phyloP scores from a whole-genome alignment of 1,140 invertebrate species.

The Drosophila busckii region DNA sequence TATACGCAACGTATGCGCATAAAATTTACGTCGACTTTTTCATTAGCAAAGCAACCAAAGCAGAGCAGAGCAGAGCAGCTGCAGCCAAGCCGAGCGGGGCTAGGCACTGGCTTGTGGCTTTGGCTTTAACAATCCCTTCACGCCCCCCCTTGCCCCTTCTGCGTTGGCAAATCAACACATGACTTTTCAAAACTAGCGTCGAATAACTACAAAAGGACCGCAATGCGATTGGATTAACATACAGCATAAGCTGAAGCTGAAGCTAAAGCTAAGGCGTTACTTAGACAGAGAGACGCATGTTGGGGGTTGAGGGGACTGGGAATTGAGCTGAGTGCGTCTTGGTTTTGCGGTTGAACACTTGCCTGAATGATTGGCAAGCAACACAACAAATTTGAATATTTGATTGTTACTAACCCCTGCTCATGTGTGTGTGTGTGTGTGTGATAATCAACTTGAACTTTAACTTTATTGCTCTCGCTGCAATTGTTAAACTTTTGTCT shows the following conservation, averaged over 20 bases:
- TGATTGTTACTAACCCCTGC: too few species aligned
- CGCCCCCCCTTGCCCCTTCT: not conserved
- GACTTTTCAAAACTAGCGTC: constrained; percentile 20
- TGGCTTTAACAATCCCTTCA: too few species aligned
- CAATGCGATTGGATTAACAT: constrained; percentile 74
- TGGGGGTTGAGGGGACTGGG: not conserved
- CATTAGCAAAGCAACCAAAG: constrained; percentile 52
- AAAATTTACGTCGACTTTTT: constrained; percentile 43
- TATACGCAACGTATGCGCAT: constrained; percentile 12
- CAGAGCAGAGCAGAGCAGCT: constrained; percentile 4
- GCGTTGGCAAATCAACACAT: constrained; percentile 51
- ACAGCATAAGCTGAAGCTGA: constrained; percentile 35
- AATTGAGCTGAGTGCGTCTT: constrained; percentile 44
- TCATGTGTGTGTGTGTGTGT: too few species aligned
- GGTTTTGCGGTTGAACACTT: constrained; percentile 67
- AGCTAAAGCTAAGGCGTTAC: not conserved
- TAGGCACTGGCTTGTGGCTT: constrained; percentile 4
- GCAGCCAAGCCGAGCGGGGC: not conserved
- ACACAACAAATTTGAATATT: constrained; percentile 61
- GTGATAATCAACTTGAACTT: too few species aligned
- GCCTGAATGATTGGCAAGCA: constrained; percentile 38
- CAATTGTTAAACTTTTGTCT: too few species aligned
- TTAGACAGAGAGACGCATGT: not conserved
- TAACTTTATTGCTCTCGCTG: too few species aligned
- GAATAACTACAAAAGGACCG: constrained; percentile 66